Base-by-base conservation (phyloP, 2,888 invertebrate genomes). In the Hirtodrosophila duncani region DNA sequence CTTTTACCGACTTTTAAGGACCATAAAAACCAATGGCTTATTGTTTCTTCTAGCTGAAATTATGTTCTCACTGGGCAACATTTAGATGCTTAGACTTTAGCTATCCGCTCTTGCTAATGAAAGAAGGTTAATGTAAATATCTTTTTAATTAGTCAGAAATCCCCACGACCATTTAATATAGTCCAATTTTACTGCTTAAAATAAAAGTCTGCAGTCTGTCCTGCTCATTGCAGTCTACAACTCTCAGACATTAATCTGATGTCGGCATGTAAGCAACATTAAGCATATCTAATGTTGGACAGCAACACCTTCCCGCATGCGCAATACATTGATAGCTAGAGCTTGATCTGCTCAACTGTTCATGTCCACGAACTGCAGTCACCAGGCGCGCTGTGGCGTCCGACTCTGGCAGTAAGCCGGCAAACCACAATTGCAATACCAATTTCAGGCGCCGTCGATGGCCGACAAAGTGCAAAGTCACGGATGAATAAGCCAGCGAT, bases 391-490 rank as follows among this genome's bases (percentile, higher is more conserved):
- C 50, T 50, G 65, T 50, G 57, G 13, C 27, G 24, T 10, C 21
- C 9, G 21, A 9, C 24, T 34, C 39, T 10, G 11, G 20, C 11
- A 23, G 26, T 10, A 29, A 23, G 29, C 17, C 33, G 18, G 30
- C 37, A 49, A 49, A 13, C 48, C 45, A 24, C 16, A 34, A 45
- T 44, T 48, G 65, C 63, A 68, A 61, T 41, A 23, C 23, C 60
- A 39, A 38, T n/a, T 33, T 21, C 23, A 30, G 33, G 26, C 18
- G 37, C 45, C 27, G 55, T 38, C 43, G 44, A 33, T 42, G n/a
- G 37, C 49, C 80, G 57, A 42, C 72, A 72, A 80, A 80, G 80
- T 72, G 79, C 81, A 81, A 75, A 81, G 75, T 81, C 75, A 75
- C 59, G 81, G 81, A 81, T 75, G 75, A 75, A 81, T 63, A 61